Evolutionary conservation across 2,797 vertebrate species (phyloP), one percentile per base, ranked within the genome.

Genomic region (Ptychadena robeensis): DNA sequence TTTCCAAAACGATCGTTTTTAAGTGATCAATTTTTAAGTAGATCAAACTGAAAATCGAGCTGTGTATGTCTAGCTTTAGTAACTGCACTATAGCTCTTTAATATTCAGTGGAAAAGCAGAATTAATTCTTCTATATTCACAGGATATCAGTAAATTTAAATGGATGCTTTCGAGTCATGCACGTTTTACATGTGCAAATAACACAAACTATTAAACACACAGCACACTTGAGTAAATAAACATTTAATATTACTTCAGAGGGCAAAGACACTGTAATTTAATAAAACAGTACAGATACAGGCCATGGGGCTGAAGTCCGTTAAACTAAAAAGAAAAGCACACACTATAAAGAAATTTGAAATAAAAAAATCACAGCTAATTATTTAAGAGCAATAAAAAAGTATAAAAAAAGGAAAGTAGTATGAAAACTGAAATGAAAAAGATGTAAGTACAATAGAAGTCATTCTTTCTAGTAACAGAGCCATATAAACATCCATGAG

Each of bases 181-280:
- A 30, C 4, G 61, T 59, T 22, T 64, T 53, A 53, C 18, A 22
- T 22, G 15, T 25, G 11, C 15, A 73, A 28, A 38, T 28, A 37
- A 3, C 2, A 37, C 4, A 65, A 37, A 35, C 8, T 8, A 64
- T 22, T 25, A 64, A 68, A 30, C 10, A 64, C 5, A 9, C 11
- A 25, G 4, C 31, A 44, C 18, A 44, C 6, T 66, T 40, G 15
- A 53, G 61, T 77, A 66, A 74, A 74, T 74, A 61, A 34, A 44
- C 11, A 67, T 34, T 32, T 34, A 67, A 67, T 53, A 67, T 35
- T 10, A 35, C 15, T 34, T 67, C 18, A 67, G 11, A 48, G 64
- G 31, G 66, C 40, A 18, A 28, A 53, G n/a, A 53, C 11, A 48
- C 32, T 22, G 3, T 34, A 32, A 18, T 30, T 76, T 65, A 64